Conservation (phyloP, 2,888 invertebrate genomes). For the Idaea aversata region DNA sequence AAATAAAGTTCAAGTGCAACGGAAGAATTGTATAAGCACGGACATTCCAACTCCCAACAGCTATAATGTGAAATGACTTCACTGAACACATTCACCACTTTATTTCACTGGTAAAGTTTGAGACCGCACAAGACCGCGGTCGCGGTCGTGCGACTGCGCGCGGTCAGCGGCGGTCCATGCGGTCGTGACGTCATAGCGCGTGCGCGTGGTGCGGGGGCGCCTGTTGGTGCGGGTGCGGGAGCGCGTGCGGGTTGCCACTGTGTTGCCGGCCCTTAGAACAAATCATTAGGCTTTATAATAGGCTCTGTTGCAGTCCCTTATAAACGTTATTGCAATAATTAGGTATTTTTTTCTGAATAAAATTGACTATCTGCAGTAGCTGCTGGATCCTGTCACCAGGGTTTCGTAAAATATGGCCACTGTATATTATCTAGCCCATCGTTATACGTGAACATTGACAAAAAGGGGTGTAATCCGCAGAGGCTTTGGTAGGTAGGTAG, state of each 20-base stretch:
- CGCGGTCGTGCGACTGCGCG: constrained; percentile 3
- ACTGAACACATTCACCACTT: not conserved
- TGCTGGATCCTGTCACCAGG: too few species aligned
- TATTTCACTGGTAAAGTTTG: not conserved
- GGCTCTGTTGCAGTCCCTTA: too few species aligned
- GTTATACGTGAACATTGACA: too few species aligned
- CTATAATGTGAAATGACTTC: not conserved
- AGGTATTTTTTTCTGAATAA: too few species aligned
- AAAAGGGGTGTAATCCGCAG: too few species aligned
- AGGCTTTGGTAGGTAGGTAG: too few species aligned
- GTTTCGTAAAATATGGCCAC: too few species aligned
- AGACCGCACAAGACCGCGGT: too few species aligned
- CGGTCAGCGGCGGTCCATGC: constrained; percentile 42
- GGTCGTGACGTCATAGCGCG: constrained; percentile 60
- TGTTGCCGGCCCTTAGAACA: constrained; percentile 66
- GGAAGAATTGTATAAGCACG: not conserved
- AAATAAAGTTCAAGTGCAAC: not conserved
- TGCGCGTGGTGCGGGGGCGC: constrained; percentile 66
- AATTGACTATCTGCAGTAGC: too few species aligned
- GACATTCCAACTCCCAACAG: not conserved
- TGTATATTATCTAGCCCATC: too few species aligned
- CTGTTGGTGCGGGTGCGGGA: constrained; percentile 60
- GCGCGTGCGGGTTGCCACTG: constrained; percentile 54
- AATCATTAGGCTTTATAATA: not conserved
- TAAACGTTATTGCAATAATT: too few species aligned